A percentile compares a stretch with the other conserved stretches of the same genome.
Evolutionary conservation across 2,113 vertebrate genomes (phyloP).

Genomic region (Hiodon alosoides): DNA sequence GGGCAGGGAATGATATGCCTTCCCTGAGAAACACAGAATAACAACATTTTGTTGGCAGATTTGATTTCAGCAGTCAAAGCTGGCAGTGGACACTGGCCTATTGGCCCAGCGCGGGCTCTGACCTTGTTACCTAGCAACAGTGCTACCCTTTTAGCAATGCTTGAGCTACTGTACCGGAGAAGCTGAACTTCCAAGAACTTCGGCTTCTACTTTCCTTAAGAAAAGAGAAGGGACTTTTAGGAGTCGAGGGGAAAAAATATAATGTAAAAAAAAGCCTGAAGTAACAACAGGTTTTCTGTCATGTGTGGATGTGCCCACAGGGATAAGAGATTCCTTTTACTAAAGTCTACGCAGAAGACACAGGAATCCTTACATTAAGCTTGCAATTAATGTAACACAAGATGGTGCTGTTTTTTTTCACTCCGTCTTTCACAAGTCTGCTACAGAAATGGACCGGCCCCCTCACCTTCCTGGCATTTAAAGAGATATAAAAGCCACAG

Average conservation of each 20-base stretch:
- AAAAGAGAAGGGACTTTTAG: constrained; percentile 18
- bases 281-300: constrained; percentile 44
- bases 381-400: constrained; percentile 45
- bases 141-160: constrained; percentile 15
- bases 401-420: constrained; percentile 29
- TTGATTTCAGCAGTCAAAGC: constrained; percentile 31
- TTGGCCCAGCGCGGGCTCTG: constrained; percentile 24
- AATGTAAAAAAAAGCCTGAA: constrained; percentile 22
- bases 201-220: constrained; percentile 9
- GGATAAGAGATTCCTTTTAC: constrained; percentile 21
- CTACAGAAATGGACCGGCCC: constrained; percentile 35
- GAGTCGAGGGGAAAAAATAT: constrained; percentile 10
- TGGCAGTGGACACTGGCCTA: constrained; percentile 25
- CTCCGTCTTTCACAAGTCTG: constrained; percentile 26
- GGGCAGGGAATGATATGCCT: constrained; percentile 16
- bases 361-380: constrained; percentile 47
- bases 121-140: constrained; percentile 36
- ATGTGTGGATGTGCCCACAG: constrained; percentile 19
- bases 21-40: not conserved
- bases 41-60: constrained; percentile 20
- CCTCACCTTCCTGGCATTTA: constrained; percentile 36
- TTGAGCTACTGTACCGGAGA: constrained; percentile 34
- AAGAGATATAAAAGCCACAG: constrained; percentile 41
- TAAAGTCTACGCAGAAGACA: constrained; percentile 32
- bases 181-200: constrained; percentile 33